Evolutionary conservation across 2,113 vertebrate species (phyloP), one percentile per base, ranked within the genome.

Genomic region (Melospiza georgiana): DNA sequence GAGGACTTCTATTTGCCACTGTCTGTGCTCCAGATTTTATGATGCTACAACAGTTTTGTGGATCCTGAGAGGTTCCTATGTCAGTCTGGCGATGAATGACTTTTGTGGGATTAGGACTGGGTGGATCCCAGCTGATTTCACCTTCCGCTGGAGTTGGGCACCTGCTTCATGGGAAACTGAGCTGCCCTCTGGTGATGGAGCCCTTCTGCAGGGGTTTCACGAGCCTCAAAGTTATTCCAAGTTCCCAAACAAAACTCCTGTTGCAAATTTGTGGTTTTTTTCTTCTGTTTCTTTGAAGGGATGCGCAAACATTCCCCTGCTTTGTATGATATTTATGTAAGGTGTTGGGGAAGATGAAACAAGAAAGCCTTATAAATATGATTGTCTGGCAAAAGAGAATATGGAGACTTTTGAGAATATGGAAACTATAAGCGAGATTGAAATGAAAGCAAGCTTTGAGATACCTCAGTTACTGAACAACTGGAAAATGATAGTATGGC

Each of bases 141-240:
- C 33, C 30, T 10, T 46, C 27, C 39, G 5, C 22, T 10, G 57
- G 41, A 43, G 28, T 1, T 15, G 48, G 61, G 25, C 25, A 15
- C 10, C 3, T n/a, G 19, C 43, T 43, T 43, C 21, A 0, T 4
- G 43, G 43, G 39, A 11, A 51, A 0, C 48, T 19, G 58, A 72
- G 28, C 62, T 86, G 44, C 58, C 41, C 23, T 31, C 44, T 18
- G 65, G 12, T 22, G 66, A 7, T 1, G 25, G 41, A 72, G 61
- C 66, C 48, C 66, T 59, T 66, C 76, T 78, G 33, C 41, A 57
- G 37, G 49, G 54, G 14, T 67, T 65, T 28, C 49, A 8, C 0
- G 1, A 86, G 46, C 57, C 11, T 15, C 27, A 5, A 37, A 57
- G 35, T 44, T 37, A 65, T 17, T 59, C 43, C 39, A 25, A 20